Evolutionary conservation across 92 coral and sea anemone genomes (phyloP), one percentile per base, ranked within the genome.

Genomic region (Porites divaricata): DNA sequence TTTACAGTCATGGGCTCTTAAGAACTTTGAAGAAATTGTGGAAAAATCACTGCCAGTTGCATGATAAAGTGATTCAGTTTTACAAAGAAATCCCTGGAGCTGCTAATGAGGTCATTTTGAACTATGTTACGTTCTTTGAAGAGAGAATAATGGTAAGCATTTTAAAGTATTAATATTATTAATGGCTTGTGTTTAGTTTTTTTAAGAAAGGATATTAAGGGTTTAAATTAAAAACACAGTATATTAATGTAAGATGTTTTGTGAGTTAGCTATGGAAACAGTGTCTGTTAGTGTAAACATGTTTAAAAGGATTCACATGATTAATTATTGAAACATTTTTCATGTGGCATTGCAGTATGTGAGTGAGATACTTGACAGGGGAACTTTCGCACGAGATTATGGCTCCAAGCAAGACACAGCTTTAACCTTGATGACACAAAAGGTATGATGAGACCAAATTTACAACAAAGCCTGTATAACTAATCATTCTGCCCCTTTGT

Each of bases 1-100:
- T n/a, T n/a, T n/a, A n/a, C n/a, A n/a, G n/a, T n/a, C n/a, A n/a
- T n/a, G n/a, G n/a, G n/a, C n/a, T n/a, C n/a, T n/a, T n/a, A 51
- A 76, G n/a, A 71, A 88, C 56, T 83, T 67, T 88, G 91, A 88
- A 74, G 57, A 41, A 4, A 88, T 88, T 23, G 81, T 88, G 26
- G 78, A 57, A 49, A 50, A 54, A 63, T 76, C 91, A 17, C 56
- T 88, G 12, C 91, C 91, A 9, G 25, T 69, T 9, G n/a, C n/a
- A n/a, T n/a, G 75, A 76, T 41, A 83, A 88, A 67, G 85, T 88
- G 16, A 70, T 64, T 16, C 22, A 45, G 13, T 52, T 72, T 59
- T 87, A 87, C 51, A 3, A 75, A 63, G 49, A 87, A 69, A 68
- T 57, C 76, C 58, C 74, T 76, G 91, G 84, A n/a, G 62, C 87